Evolutionary conservation across 2,113 vertebrate species (phyloP).

Genomic region (Barbus barbus): DNA sequence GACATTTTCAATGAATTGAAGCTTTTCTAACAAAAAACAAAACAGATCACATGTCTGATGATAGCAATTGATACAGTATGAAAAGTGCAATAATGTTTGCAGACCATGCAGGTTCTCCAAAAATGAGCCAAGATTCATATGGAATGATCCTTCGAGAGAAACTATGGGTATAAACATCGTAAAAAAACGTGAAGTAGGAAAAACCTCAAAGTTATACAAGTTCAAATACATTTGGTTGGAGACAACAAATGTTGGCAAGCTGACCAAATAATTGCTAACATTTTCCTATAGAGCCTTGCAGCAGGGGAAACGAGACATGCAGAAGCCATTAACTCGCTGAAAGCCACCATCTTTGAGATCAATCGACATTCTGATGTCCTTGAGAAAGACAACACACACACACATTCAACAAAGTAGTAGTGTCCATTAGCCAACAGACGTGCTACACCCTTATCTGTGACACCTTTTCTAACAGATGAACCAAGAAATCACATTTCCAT

Average conservation of each 20-base stretch:
- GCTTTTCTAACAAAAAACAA: neutral
- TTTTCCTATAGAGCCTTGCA: neutral
- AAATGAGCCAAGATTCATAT: neutral
- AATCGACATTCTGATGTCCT: neutral
- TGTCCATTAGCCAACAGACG: neutral
- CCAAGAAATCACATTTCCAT: neutral
- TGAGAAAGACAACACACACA: neutral
- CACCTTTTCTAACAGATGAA: neutral
- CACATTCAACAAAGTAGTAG: neutral
- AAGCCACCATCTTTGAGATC: neutral
- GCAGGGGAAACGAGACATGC: slow-evolving; percentile 1
- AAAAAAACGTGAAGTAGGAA: neutral
- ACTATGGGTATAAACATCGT: neutral
- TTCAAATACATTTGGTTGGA: neutral
- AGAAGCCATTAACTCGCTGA: slow-evolving; percentile 28
- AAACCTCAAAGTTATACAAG: neutral
- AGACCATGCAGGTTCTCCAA: neutral
- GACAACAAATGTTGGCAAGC: slow-evolving; percentile 7
- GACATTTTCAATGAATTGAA: neutral
- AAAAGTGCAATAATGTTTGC: neutral
- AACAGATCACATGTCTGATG: no score
- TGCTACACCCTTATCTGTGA: neutral
- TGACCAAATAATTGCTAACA: slow-evolving; percentile 31
- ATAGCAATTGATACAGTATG: neutral
- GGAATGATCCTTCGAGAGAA: neutral